Evolutionary conservation across 2,113 vertebrate species (phyloP), one percentile per base, ranked within the genome.

Genomic region (Sorex araneus): DNA sequence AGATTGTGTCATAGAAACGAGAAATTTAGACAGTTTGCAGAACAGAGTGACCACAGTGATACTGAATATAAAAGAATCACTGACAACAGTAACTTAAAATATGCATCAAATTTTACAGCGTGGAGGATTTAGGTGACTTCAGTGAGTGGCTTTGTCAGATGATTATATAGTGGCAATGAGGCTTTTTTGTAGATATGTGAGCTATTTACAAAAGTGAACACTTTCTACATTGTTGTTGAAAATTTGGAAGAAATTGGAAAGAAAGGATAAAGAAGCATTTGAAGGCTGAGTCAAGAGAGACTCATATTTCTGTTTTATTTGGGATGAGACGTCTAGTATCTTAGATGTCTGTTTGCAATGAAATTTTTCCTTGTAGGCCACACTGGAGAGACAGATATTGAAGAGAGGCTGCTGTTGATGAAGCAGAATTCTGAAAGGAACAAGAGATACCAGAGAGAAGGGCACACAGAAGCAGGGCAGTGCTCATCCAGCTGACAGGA

Each of bases 1-100:
- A 63, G 32, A 78, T 74, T 6, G 0, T 95, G 40, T 69, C 47
- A 40, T 30, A 60, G 60, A 86, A 45, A 6, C 19, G 3, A 88
- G 36, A 84, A 23, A 50, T 84, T 50, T 64, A 75, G 40, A 77
- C 66, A 16, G 8, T 87, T 74, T 95, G 84, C 21, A 63, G 12
- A 12, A 89, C 5, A 70, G 13, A 78, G 15, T 67, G 34, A 75
- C 81, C 47, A 60, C 3, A 70, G 67, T 76, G 40, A 32, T 19
- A 60, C 45, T 50, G 10, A 47, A 64, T 66, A 79, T 28, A 69
- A 27, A 92, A 21, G 18, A 54, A 3, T 36, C 43, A 40, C 47
- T 66, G n/a, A 69, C 36, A 54, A 16, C 8, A 69, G 30, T 4
- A 45, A 19, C 45, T 36, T 50, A 54, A 54, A 92, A 76, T 30